Evolutionary conservation across 2,888 invertebrate species (phyloP), one percentile per base, ranked within the genome.

Genomic region (Isotomurus palustris): DNA sequence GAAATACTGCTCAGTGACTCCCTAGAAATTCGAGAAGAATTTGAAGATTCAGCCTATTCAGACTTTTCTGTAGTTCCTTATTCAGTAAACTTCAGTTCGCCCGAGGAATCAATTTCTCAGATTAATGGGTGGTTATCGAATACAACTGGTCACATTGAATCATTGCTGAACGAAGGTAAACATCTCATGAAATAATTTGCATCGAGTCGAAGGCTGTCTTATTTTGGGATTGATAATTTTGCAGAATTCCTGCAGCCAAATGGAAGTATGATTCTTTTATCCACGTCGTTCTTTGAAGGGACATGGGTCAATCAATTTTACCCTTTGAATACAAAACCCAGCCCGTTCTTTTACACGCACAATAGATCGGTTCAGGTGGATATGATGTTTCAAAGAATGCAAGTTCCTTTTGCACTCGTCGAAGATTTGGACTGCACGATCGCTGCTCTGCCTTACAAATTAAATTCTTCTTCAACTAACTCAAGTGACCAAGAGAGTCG

Each of bases 351-450:
- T 53, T 56, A 65, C 25, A 51, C 48, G 28, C 59, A 59, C 4
- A 59, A 41, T 2, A 41, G 55, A n/a, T 44, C 56, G 14, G 53
- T 65, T 6, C 60, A 72, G 45, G 73, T 75, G 14, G 72, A 75
- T 35, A 78, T 78, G 76, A 79, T 80, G 78, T 59, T 68, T 28
- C 70, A 72, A 32, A 64, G 67, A 22, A 69, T 68, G 10, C 63
- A 73, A 32, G 73, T 73, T 35, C 61, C 62, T 12, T 73, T 49
- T 48, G 71, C 64, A 1, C 56, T 60, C 32, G 55, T 71, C 5
- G 55, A 62, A 5, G 64, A 70, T 1, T 62, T 75, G 10, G 68
- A 71, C 21, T 72, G 72, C 49, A 64, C 72, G 32, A 70, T 73
- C 1, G 57, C 77, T 2, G 73, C 74, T 25, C 50, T 76, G 22